A percentile compares a stretch with the other conserved stretches of the same genome.
Conservation (phyloP, 2,113 vertebrate species). For the Sterrhoptilus dennistouni region DNA sequence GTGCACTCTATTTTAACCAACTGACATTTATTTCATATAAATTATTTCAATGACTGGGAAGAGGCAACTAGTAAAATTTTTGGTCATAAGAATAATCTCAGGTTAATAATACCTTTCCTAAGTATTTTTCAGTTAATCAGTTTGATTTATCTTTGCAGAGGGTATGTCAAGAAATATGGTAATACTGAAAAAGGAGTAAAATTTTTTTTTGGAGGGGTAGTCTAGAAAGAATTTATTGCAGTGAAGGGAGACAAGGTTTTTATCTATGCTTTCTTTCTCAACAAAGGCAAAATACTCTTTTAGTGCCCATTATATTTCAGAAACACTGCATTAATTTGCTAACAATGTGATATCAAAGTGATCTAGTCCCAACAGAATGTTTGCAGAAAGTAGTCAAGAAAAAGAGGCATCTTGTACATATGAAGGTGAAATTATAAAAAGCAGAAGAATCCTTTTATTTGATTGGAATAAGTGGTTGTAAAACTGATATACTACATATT, state of each 20-base stretch:
- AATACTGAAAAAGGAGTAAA: background rate
- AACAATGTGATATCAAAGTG: background rate
- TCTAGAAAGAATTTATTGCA: background rate
- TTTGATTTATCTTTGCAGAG: background rate
- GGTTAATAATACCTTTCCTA: background rate
- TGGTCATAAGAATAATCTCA: background rate
- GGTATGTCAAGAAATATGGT: background rate
- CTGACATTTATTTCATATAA: background rate
- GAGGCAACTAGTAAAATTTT: background rate
- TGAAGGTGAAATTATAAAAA: background rate
- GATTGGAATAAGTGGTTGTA: background rate
- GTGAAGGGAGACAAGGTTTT: background rate
- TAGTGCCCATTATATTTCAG: background rate
- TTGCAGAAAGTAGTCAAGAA: background rate
- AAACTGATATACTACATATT: background rate
- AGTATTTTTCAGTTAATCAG: background rate
- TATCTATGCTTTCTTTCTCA: background rate
- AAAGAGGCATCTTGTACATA: background rate
- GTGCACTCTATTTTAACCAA: background rate
- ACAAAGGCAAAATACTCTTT: background rate
- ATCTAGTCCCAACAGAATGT: background rate
- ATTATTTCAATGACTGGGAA: background rate
- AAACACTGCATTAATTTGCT: background rate
- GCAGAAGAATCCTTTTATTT: background rate
- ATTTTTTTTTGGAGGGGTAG: fast-evolving